Evolutionary conservation across 92 coral and sea anemone genomes (phyloP).

Genomic region (Scolanthus callimorphus): DNA sequence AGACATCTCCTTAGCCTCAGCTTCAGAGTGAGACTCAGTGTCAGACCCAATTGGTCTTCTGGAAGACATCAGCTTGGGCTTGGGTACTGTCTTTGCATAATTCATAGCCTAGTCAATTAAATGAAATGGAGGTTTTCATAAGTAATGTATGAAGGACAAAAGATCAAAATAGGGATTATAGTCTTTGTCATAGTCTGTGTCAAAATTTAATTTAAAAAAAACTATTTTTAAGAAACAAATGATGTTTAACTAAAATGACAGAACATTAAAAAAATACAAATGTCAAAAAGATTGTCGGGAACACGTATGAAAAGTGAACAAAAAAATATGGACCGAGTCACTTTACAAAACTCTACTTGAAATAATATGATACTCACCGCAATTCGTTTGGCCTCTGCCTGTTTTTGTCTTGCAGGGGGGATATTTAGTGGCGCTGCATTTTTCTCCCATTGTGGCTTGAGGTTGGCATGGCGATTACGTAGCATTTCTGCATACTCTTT

Average conservation of each 20-base stretch:
- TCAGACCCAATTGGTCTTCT: slow-evolving; percentile 5
- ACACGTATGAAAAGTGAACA: no score
- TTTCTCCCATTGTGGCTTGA: slow-evolving; percentile 49
- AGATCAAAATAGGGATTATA: no score
- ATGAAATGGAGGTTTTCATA: no score
- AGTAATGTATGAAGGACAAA: no score
- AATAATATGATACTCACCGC: slow-evolving; percentile 67
- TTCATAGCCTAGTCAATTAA: slow-evolving; percentile 78
- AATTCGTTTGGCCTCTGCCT: slow-evolving; percentile 70
- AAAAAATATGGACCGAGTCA: no score
- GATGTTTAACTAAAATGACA: neutral
- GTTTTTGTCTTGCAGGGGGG: slow-evolving; percentile 46
- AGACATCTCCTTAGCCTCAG: slow-evolving; percentile 43
- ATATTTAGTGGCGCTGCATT: slow-evolving; percentile 14
- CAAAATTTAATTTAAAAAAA: neutral
- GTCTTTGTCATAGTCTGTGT: no score
- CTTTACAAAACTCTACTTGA: no score
- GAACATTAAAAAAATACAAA: no score
- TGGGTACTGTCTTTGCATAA: slow-evolving; percentile 91
- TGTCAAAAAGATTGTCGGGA: no score
- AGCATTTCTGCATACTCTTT: slow-evolving; percentile 75
- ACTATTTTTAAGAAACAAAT: neutral
- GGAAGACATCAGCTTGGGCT: slow-evolving; percentile 37
- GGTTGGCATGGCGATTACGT: slow-evolving; percentile 59
- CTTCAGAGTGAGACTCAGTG: slow-evolving; percentile 1